phyloP scores from a whole-genome alignment of 35 echinoderm and acorn worm species.

The Hemicentrotus pulcherrimus region DNA sequence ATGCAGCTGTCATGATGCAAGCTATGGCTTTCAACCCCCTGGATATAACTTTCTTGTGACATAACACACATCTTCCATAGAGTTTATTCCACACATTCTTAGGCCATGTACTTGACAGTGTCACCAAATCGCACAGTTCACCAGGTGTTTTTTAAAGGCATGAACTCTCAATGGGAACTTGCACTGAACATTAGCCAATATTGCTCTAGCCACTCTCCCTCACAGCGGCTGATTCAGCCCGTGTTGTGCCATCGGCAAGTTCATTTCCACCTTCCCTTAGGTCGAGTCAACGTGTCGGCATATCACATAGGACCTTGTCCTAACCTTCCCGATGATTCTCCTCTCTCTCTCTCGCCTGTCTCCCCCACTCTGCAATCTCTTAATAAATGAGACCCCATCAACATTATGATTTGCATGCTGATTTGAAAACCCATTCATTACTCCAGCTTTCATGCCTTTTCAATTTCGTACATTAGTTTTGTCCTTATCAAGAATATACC shows the following conservation, averaged over 20 bases:
- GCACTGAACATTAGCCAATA: slow-evolving; percentile 4
- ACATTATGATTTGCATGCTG: neutral
- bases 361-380: neutral
- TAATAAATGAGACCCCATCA: neutral
- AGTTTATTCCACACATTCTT: too few species aligned
- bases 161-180: neutral
- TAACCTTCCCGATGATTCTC: neutral
- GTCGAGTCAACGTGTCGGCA: neutral
- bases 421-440: neutral
- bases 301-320: neutral
- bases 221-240: neutral
- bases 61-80: too few species aligned
- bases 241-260: slow-evolving; percentile 34
- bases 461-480: neutral
- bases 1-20: too few species aligned
- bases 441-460: neutral
- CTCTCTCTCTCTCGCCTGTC: neutral
- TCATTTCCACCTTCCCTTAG: slow-evolving; percentile 26
- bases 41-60: too few species aligned
- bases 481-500: neutral
- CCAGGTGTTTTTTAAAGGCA: neutral
- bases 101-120: too few species aligned
- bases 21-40: too few species aligned
- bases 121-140: neutral
- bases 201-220: neutral